Evolutionary conservation across 2,797 vertebrate genomes (phyloP).

Genomic region (Argyrosomus regius): DNA sequence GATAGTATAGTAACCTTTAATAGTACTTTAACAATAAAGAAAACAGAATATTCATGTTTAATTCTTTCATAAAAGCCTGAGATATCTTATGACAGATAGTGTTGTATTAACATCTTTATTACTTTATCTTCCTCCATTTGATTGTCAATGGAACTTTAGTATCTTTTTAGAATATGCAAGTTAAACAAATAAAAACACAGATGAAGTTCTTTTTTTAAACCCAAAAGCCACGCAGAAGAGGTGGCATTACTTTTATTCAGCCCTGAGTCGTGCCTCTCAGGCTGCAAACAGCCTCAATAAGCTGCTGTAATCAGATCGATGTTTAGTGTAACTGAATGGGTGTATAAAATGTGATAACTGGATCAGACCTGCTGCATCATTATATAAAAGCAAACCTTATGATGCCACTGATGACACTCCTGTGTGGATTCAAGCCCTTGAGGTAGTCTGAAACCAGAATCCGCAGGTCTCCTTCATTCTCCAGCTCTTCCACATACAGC

Average conservation of each 20-base stretch:
- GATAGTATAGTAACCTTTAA: too few species aligned
- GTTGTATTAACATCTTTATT: not conserved
- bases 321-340: not conserved
- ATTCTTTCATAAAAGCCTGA: not conserved
- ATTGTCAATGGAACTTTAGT: not conserved
- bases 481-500: constrained; percentile 95
- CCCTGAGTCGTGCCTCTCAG: not conserved
- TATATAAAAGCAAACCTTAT: constrained; percentile 87
- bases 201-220: not conserved
- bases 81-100: not conserved
- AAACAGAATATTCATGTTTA: not conserved
- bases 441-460: constrained; percentile 94
- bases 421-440: constrained; percentile 89
- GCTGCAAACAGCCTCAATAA: not conserved
- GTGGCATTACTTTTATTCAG: too few species aligned
- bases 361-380: not conserved
- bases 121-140: not conserved
- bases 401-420: constrained; percentile 90
- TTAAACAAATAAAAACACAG: not conserved
- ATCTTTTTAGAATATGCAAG: not conserved
- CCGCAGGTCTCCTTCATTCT: constrained; percentile 91
- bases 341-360: too few species aligned
- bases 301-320: not conserved
- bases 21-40: not conserved
- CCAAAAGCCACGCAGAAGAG: not conserved